Base-by-base conservation (phyloP, 1,140 invertebrate species). In the Limonius californicus region DNA sequence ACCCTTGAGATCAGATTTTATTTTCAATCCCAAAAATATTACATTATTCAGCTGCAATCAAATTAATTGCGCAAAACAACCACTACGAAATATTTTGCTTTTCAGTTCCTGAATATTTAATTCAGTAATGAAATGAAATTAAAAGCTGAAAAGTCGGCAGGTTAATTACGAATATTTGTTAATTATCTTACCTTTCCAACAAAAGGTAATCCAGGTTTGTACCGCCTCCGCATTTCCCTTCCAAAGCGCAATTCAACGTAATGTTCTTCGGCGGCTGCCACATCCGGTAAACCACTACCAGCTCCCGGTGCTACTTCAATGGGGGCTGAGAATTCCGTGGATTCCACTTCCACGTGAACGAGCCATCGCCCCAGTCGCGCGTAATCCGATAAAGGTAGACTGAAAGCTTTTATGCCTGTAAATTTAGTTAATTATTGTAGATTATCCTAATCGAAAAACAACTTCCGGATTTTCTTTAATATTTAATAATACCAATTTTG, bases 121-220 rank as follows among this genome's bases (percentile, higher is more conserved):
- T n/a, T n/a, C 32, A 8, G 32, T 35, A 35, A 35, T 35, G 8
- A 35, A n/a, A n/a, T 35, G n/a, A 8, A 8, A 8, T 35, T 35
- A 35, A 35, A 35, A n/a, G 32, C 8, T 35, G n/a, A n/a, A 35
- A 8, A 35, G n/a, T 35, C 8, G n/a, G 8, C 8, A 35, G n/a
- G n/a, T n/a, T n/a, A 45, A 7, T 45, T 45, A 15, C 12, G 4
- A 8, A 45, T 15, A 45, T 6, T 21, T 16, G 30, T 14, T 16
- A 15, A 76, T 77, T 45, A 45, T 6, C n/a, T 78, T 66, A 85
- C 84, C 74, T 84, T 80, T 68, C 84, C 85, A 54, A 83, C 77
- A 71, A 85, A 85, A 9, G 85, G 84, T 27, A 86, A 71, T 47
- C 84, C 84, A 12, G 85, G 85, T 62, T 86, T 86, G 72, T 85